These are phyloP conservation scores for Xestia c-nigrum DNA, from an alignment of 2,888 invertebrate genomes.

Conservation along the genomic window DNA sequence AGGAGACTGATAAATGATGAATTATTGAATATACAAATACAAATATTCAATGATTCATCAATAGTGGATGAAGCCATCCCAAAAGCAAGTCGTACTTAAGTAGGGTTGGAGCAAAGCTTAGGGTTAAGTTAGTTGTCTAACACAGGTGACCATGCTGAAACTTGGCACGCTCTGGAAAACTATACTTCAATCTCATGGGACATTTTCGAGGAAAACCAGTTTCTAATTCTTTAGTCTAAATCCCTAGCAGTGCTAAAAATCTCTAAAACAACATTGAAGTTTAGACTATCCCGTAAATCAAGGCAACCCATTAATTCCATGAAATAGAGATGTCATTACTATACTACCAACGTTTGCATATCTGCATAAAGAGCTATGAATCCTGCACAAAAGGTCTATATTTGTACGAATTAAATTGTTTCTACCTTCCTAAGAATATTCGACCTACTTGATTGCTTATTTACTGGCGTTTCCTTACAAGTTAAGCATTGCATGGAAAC, in stretches of 20 bases:
- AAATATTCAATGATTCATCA: too few species aligned
- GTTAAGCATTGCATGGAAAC: slow-evolving; percentile 18
- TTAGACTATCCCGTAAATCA: neutral
- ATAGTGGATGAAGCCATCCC: neutral
- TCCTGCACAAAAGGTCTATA: slow-evolving; percentile 21
- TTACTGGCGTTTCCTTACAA: slow-evolving; percentile 45
- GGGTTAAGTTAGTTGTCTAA: neutral
- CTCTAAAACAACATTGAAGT: neutral
- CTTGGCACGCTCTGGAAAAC: neutral
- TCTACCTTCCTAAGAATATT: slow-evolving; percentile 43
- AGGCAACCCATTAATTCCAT: neutral
- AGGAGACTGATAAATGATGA: too few species aligned
- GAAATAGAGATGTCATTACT: slow-evolving; percentile 33
- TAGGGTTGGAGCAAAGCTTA: too few species aligned
- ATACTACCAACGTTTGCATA: slow-evolving; percentile 23
- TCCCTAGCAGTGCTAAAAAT: neutral
- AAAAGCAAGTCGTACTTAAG: neutral
- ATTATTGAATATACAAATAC: too few species aligned
- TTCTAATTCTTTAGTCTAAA: neutral
- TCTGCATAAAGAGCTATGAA: slow-evolving; percentile 17
- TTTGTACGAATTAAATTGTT: slow-evolving; percentile 42
- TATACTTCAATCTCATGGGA: neutral
- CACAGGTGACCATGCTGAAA: neutral
- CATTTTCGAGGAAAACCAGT: neutral
- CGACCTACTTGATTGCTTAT: slow-evolving; percentile 53